Base-by-base conservation (phyloP, 92 coral and sea anemone genomes). In the Isaurus tuberculatus region DNA sequence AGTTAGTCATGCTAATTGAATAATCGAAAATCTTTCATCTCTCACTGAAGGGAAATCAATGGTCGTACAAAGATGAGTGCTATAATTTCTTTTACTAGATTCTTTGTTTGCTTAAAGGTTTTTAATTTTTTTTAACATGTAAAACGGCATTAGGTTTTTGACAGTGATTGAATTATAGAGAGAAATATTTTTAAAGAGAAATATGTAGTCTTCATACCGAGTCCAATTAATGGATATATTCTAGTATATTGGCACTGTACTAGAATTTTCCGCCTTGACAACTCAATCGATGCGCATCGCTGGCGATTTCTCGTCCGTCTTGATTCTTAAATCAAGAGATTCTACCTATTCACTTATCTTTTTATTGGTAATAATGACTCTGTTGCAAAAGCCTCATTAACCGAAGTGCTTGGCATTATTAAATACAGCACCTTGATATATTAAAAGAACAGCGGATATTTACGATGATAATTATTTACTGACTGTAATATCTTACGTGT, bases 191-290 rank as follows among this genome's bases (percentile, higher is more conserved):
- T 61, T 51, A 77, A 60, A 32, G 0, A 15, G 3, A 75, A 75
- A 32, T 77, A 77, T 77, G 36, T 65, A 20, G 23, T n/a, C 33
- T 6, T 30, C 28, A 77, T 10, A 26, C 11, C 9, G 36, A 48
- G 82, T 51, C 70, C 70, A 77, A 58, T 60, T n/a, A n/a, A n/a
- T n/a, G n/a, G n/a, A n/a, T n/a, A n/a, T n/a, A n/a, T n/a, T n/a
- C n/a, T n/a, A n/a, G n/a, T n/a, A n/a, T n/a, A n/a, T n/a, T n/a
- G n/a, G n/a, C n/a, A n/a, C n/a, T n/a, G 58, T 77, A 60, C 51
- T 23, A 26, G 17, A 77, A 36, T 57, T n/a, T 77, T 36, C 51
- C 70, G 68, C 37, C 36, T 74, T 28, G 26, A 72, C 61, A 11
- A 15, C 6, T 23, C 8, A 16, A n/a, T n/a, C 28, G 66, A 30